Base-by-base conservation (phyloP, 2,113 vertebrate genomes). In the Nibea albiflora region DNA sequence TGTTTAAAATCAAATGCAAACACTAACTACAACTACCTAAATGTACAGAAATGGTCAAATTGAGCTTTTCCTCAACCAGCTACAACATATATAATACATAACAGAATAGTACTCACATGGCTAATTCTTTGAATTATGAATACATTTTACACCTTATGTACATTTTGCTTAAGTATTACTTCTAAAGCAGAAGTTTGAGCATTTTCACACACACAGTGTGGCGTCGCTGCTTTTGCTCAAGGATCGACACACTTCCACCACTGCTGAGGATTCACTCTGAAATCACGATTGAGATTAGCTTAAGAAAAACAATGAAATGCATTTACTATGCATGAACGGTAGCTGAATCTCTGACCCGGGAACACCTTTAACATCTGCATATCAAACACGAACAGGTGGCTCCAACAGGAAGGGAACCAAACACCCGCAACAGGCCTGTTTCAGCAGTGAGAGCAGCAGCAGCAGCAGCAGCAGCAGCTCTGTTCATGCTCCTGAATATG, bases 311-410 rank as follows among this genome's bases (percentile, higher is more conserved):
- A 5, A 52, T 50, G 3, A 54, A 71, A 42, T 24, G 11, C 2
- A 58, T 53, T 81, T 56, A 50, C 31, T 22, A 78, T 66, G 52
- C 8, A 62, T 35, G 19, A 60, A 26, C 6, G 39, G 70, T 14
- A 63, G 11, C 47, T 56, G 42, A 63, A 60, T 67, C 35, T 67
- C 11, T 75, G 80, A 88, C 76, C 67, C 74, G 47, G 61, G 28
- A 69, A 50, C 66, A 73, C 31, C 68, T 74, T 81, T 79, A 71
- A 63, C 50, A 79, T 73, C 65, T 7, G 10, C 65, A 85, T 62
- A 73, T 83, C 66, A 78, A 83, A 78, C 60, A 68, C 56, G n/a
- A 84, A 67, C 73, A 76, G 65, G 66, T 85, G 78, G 62, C 76
- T 83, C 67, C 54, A 69, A 28, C 76, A 78, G 69, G 54, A 76